A percentile compares a stretch with the other conserved stretches of the same genome.
phyloP scores from a whole-genome alignment of 2,888 invertebrate species.

The Cynaeus angustus region DNA sequence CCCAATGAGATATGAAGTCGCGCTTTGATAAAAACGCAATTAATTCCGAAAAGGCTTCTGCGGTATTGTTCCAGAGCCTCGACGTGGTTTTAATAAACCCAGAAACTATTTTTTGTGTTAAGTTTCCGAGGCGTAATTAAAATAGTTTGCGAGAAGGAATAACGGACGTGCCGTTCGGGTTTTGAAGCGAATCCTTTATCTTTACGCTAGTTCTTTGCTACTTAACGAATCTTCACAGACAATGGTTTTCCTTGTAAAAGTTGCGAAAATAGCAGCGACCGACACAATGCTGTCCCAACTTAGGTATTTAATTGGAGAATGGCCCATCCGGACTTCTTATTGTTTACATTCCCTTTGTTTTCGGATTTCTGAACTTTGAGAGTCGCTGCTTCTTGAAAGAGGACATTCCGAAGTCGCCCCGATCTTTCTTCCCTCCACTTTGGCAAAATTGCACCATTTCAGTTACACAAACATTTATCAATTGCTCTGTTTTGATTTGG shows the following conservation, averaged over 20 bases:
- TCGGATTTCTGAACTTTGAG: conserved; percentile 61
- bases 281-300: conserved; percentile 59
- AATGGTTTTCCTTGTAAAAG: conserved; percentile 62
- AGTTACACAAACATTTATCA: conserved; percentile 61
- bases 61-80: conserved; percentile 40
- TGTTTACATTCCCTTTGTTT: conserved; percentile 67
- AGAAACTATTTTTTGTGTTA: conserved; percentile 55
- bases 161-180: conserved; percentile 54
- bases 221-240: conserved; percentile 61
- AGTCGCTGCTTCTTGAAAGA: conserved; percentile 51
- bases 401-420: conserved; percentile 38
- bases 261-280: conserved; percentile 60
- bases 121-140: conserved; percentile 58
- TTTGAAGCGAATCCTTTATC: conserved; percentile 58
- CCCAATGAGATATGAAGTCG: conserved; percentile 37
- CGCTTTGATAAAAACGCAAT: conserved; percentile 47
- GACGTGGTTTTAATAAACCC: conserved; percentile 49
- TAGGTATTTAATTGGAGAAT: conserved; percentile 68
- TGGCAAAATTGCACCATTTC: conserved; percentile 32
- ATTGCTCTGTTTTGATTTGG: conserved; percentile 57
- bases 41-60: conserved; percentile 43
- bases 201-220: conserved; percentile 58
- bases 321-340: conserved; percentile 65
- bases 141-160: conserved; percentile 56
- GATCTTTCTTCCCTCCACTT: conserved; percentile 6